These are phyloP conservation scores for Philonicus albiceps DNA, from an alignment of 2,888 invertebrate species.

Conservation along the genomic window DNA sequence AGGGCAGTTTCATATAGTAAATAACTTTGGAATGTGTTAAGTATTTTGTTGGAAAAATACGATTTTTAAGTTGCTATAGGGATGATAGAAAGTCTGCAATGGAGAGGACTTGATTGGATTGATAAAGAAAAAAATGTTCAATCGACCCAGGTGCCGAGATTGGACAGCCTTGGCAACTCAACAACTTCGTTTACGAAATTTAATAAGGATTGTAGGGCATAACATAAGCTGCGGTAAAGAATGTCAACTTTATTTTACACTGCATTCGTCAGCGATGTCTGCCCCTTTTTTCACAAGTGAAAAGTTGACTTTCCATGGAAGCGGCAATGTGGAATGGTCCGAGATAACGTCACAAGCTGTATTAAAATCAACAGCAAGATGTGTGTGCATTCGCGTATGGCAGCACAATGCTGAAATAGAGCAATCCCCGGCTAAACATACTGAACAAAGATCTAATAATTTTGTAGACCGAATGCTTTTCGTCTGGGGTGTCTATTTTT, in stretches of 20 bases:
- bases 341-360: constrained; percentile 75
- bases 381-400: constrained; percentile 62
- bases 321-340: constrained; percentile 81
- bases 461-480: constrained; percentile 70
- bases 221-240: constrained; percentile 63
- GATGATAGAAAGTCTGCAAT: background rate
- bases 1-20: background rate
- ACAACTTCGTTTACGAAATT: constrained; percentile 81
- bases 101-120: background rate
- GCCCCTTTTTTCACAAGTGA: constrained; percentile 87
- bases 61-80: background rate
- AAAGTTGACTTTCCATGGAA: constrained; percentile 70
- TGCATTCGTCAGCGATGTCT: constrained; percentile 82
- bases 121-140: constrained; percentile 6
- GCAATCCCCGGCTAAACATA: background rate
- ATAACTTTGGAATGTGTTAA: background rate
- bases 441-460: constrained; percentile 1
- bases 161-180: constrained; percentile 85
- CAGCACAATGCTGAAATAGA: constrained; percentile 50
- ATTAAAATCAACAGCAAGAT: constrained; percentile 64
- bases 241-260: constrained; percentile 77
- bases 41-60: background rate
- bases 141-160: constrained; percentile 74
- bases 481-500: constrained; percentile 86
- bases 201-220: constrained; percentile 77